Base-by-base conservation (phyloP, 1,140 invertebrate species). In the Halictus rubicundus region DNA sequence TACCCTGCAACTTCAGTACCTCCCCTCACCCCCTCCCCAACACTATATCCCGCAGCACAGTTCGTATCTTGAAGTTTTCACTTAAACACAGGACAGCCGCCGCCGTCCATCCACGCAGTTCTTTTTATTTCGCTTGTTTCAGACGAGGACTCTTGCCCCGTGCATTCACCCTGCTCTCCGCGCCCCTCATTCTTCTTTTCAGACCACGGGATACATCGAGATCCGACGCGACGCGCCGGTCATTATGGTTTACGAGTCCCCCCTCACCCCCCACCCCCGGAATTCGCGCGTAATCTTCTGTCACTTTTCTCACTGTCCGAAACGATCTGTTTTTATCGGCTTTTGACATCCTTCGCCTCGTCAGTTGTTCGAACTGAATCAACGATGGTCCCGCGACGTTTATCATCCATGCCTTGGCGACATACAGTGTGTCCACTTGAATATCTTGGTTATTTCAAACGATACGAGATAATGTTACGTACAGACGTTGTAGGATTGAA, bases 71-170 rank as follows among this genome's bases (percentile, higher is more conserved):
- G 6, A 63, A 63, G 60, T 63, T 63, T 63, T 63, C 60, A 63
- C 60, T 63, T 63, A 63, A 63, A 63, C 60, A 63, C 60, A 63
- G 60, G 60, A 63, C 60, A 63, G 60, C 60, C 27, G 60, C 60
- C 60, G 21, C 60, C 60, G 60, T 37, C 27, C 60, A 63, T 63
- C 60, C 54, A 57, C 27, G 27, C 2, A 1, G 60, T 21, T 63
- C 60, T 32, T 63, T 63, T 63, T 63, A 63, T 63, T 63, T 63
- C 60, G 27, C 27, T 19, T 37, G 27, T 63, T 63, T 63, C 60
- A 37, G 60, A 63, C 27, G 60, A 63, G 60, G 60, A 63, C 19
- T 21, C 60, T 37, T 63, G 27, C 60, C 16, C 27, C 60, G 60
- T 63, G 60, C 60, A 21, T 63, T 63, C 60, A 63, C 60, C 60